phyloP scores from a whole-genome alignment of 1,140 invertebrate species.

The Saccostrea glomerata region DNA sequence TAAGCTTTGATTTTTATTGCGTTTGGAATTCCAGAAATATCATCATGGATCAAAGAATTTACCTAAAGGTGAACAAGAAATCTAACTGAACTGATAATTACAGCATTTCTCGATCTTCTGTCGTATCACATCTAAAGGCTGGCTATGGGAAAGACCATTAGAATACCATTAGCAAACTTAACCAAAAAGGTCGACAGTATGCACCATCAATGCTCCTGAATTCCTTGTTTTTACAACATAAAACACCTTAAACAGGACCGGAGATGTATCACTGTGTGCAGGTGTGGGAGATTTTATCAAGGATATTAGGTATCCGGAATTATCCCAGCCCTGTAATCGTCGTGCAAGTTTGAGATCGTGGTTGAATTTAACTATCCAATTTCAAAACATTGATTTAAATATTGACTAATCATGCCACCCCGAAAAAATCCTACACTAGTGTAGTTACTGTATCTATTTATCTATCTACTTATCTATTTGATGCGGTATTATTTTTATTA shows the following conservation, averaged over 20 bases:
- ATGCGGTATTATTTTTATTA: too few relatives aligned
- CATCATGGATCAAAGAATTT: not conserved
- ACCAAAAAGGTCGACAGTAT: not conserved
- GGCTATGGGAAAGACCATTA: constrained; percentile 14
- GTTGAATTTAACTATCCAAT: constrained; percentile 1
- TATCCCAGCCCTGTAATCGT: not conserved
- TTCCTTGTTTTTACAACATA: constrained; percentile 27
- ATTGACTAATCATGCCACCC: not conserved
- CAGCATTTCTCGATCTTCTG: constrained; percentile 1
- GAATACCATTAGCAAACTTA: constrained; percentile 19
- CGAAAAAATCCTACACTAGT: not conserved
- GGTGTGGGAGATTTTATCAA: constrained; percentile 21
- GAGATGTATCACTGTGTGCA: constrained; percentile 25
- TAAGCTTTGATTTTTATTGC: constrained; percentile 1
- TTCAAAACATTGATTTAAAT: constrained; percentile 30
- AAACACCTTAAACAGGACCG: not conserved
- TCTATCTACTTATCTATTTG: too few relatives aligned
- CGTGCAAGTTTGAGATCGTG: not conserved
- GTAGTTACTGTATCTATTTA: too few relatives aligned
- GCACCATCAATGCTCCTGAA: constrained; percentile 5
- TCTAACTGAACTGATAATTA: constrained; percentile 12
- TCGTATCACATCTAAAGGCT: not conserved
- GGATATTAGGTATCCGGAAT: not conserved
- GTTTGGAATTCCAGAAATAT: constrained; percentile 21
- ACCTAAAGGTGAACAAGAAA: not conserved